phyloP scores from a whole-genome alignment of 1,140 invertebrate species.

The Bombus impatiens region DNA sequence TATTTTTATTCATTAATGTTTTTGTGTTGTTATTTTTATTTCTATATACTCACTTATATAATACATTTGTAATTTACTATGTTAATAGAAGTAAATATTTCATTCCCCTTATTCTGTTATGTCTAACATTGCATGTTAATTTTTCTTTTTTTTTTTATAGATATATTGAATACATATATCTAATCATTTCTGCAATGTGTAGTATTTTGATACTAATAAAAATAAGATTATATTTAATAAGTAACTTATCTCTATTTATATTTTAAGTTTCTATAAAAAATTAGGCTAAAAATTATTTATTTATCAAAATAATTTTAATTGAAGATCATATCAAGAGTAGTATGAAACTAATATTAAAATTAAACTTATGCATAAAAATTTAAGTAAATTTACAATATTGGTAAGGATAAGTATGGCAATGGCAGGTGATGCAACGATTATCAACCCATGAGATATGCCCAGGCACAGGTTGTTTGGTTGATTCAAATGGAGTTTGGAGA shows the following conservation, averaged over 20 bases:
- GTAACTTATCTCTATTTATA: background rate
- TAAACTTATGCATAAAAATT: background rate
- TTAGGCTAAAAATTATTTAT: background rate
- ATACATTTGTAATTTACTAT: background rate
- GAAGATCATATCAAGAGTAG: background rate
- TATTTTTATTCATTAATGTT: background rate
- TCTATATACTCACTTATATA: background rate
- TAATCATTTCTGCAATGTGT: background rate
- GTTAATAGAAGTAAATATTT: background rate
- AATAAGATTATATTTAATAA: background rate
- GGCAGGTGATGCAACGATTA: slow-evolving; percentile 78
- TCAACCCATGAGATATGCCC: slow-evolving; percentile 74
- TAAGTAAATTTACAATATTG: slow-evolving; percentile 45
- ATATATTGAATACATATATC: background rate
- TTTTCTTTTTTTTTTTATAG: background rate
- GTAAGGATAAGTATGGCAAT: slow-evolving; percentile 74
- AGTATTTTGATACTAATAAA: slow-evolving; percentile 15
- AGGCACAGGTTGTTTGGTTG: slow-evolving; percentile 79
- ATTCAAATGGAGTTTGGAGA: slow-evolving; percentile 75
- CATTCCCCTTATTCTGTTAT: background rate
- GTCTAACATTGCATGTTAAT: slow-evolving; percentile 36
- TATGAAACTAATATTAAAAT: slow-evolving; percentile 7
- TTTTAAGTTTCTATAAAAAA: background rate
- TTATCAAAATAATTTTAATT: background rate
- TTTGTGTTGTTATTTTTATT: background rate